phyloP scores from a whole-genome alignment of 2,888 invertebrate species.

The Geophilus truncorum region DNA sequence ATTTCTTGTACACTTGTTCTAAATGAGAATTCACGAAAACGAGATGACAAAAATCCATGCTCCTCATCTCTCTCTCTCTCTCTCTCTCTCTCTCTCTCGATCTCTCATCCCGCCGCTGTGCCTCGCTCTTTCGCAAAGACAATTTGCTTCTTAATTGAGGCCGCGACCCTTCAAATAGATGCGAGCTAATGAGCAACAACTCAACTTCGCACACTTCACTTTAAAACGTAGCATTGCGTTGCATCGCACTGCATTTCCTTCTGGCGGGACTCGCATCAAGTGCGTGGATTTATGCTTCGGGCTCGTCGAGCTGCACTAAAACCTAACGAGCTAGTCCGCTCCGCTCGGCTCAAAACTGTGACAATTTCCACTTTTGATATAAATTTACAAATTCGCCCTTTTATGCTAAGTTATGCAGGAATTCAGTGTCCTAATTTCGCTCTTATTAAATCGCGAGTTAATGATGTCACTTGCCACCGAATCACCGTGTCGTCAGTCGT shows the following conservation, averaged over 20 bases:
- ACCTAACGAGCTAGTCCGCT: background rate
- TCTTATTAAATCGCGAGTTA: background rate
- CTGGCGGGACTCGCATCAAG: background rate
- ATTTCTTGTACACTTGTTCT: background rate
- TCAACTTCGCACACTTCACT: background rate
- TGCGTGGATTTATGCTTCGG: background rate
- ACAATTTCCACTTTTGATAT: background rate
- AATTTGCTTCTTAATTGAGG: background rate
- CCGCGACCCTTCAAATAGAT: background rate
- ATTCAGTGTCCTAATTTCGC: background rate
- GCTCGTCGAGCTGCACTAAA: background rate
- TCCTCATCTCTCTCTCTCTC: too few species aligned
- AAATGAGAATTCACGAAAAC: background rate
- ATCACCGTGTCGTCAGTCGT: background rate
- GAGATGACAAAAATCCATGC: background rate
- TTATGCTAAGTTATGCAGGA: background rate
- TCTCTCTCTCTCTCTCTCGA: too few species aligned
- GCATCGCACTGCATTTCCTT: background rate
- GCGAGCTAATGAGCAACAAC: background rate
- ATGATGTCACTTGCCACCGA: background rate
- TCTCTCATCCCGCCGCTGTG: too few species aligned
- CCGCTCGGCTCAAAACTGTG: background rate
- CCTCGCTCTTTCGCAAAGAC: background rate
- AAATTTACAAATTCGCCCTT: background rate
- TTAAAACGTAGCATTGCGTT: background rate